Evolutionary conservation across 2,888 invertebrate species (phyloP).

Genomic region (Nipponacmea schrenckii): DNA sequence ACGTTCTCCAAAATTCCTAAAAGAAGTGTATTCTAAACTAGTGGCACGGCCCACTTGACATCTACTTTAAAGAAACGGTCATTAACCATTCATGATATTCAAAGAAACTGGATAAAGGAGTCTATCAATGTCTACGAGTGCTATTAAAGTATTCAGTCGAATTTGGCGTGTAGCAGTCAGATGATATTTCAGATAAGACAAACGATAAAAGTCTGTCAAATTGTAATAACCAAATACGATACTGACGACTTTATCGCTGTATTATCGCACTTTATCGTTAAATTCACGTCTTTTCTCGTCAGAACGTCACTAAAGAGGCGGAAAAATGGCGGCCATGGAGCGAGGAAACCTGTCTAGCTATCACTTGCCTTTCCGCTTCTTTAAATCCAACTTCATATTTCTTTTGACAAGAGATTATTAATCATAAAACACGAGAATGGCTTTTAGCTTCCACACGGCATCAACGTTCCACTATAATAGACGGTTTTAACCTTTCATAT

Average conservation of each 20-base stretch:
- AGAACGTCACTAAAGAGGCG: constrained; percentile 4
- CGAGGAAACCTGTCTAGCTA: not conserved
- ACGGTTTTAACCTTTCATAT: not conserved
- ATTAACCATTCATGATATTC: too few species aligned
- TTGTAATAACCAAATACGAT: not conserved
- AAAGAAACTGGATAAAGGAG: too few species aligned
- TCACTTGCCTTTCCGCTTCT: not conserved
- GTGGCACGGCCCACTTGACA: too few species aligned
- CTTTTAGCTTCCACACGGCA: not conserved
- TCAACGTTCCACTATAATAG: not conserved
- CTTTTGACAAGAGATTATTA: constrained; percentile 1
- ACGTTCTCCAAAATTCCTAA: too few species aligned
- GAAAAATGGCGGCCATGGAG: constrained; percentile 8
- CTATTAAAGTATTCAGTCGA: too few species aligned
- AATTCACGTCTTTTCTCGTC: constrained; percentile 8
- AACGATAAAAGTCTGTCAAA: constrained; percentile 2
- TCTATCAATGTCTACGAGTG: too few species aligned
- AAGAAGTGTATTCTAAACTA: too few species aligned
- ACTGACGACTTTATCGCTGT: constrained; percentile 2
- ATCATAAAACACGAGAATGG: not conserved
- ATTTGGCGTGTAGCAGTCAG: not conserved
- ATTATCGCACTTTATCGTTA: constrained; percentile 2
- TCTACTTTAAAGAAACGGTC: too few species aligned
- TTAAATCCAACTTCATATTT: not conserved
- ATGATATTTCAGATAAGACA: not conserved